Conservation (phyloP, 1,140 invertebrate species). For the Melipona quadrifasciata region DNA sequence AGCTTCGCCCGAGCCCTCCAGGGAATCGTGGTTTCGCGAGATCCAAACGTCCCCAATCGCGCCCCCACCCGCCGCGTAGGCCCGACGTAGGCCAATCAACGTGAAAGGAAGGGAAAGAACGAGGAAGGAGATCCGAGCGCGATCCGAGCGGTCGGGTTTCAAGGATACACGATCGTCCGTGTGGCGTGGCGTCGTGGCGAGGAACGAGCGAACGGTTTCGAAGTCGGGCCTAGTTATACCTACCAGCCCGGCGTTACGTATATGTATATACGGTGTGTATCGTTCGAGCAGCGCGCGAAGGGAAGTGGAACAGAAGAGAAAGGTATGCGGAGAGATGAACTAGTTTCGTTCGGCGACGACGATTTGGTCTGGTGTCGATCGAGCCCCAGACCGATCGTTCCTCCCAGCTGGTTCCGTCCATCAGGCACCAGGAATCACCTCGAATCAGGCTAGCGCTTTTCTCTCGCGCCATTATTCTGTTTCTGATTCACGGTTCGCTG, state of each 20-base stretch:
- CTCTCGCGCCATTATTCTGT: not conserved
- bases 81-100: not conserved
- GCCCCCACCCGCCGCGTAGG: not conserved
- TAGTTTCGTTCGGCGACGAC: constrained; percentile 74
- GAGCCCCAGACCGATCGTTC: not conserved
- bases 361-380: constrained; percentile 51
- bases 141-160: constrained; percentile 25
- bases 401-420: not conserved
- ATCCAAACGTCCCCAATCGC: not conserved
- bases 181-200: constrained; percentile 69
- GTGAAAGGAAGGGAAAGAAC: not conserved
- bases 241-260: constrained; percentile 58
- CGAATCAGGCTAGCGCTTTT: too few relatives aligned
- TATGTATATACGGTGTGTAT: constrained; percentile 34
- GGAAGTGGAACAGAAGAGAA: constrained; percentile 82
- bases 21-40: not conserved
- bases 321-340: constrained; percentile 80
- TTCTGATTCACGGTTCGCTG: too few relatives aligned
- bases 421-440: not conserved
- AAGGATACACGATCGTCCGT: constrained; percentile 59
- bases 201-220: constrained; percentile 72
- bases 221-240: constrained; percentile 79
- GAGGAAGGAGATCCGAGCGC: not conserved
- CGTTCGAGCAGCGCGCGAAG: constrained; percentile 39
- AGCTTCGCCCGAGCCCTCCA: not conserved